These are phyloP conservation scores for Apamea sordens DNA, from an alignment of 2,888 invertebrate species.

Conservation along the genomic window DNA sequence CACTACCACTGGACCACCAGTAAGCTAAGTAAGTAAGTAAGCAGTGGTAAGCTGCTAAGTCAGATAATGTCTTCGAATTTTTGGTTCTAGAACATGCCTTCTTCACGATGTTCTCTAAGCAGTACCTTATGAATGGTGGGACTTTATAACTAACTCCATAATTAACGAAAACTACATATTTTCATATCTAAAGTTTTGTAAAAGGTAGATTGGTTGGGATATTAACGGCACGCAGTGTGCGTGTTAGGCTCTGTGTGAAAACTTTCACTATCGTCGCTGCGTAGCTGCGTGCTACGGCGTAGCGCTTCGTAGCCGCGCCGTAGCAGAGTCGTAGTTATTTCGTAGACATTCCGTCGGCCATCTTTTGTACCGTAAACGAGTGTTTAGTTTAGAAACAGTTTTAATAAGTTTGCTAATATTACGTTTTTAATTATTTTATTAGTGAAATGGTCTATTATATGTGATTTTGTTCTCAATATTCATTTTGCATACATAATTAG, in stretches of 20 bases:
- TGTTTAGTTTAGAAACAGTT: not conserved
- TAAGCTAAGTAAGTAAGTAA: too few species aligned
- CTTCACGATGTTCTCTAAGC: too few species aligned
- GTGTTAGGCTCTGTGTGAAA: not conserved
- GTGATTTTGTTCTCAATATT: too few species aligned
- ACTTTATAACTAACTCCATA: not conserved
- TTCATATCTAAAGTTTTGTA: not conserved
- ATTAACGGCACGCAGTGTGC: constrained; percentile 13
- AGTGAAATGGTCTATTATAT: too few species aligned
- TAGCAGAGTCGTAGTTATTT: not conserved
- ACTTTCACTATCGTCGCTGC: not conserved
- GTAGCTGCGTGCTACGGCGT: constrained; percentile 23
- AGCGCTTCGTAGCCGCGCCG: not conserved
- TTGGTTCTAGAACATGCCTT: too few species aligned
- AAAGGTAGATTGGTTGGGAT: not conserved
- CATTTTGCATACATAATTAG: too few species aligned
- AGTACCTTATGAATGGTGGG: not conserved
- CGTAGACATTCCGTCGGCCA: not conserved
- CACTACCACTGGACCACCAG: too few species aligned
- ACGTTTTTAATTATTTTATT: not conserved
- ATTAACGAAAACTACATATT: not conserved
- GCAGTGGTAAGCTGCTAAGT: too few species aligned
- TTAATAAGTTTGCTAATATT: not conserved
- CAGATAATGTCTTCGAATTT: too few species aligned
- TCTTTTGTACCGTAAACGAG: not conserved